phyloP scores from a whole-genome alignment of 2,888 invertebrate genomes.

The Steromphala cineraria region DNA sequence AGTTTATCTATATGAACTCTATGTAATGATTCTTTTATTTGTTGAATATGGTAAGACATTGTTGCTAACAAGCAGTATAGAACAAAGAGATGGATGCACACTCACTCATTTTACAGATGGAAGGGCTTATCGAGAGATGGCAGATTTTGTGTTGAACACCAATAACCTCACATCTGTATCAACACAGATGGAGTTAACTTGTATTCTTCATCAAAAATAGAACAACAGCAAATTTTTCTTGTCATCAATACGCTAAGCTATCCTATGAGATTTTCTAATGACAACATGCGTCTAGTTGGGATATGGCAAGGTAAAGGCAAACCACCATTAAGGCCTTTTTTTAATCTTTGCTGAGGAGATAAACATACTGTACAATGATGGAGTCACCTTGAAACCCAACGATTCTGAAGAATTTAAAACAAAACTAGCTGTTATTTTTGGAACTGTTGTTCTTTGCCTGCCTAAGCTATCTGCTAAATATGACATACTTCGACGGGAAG shows the following conservation, averaged over 20 bases:
- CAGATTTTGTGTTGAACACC: too few species aligned
- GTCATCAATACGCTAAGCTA: neutral
- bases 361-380: neutral
- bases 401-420: slow-evolving; percentile 16
- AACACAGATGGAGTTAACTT: too few species aligned
- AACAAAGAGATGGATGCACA: too few species aligned
- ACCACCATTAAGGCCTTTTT: slow-evolving; percentile 32
- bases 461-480: slow-evolving; percentile 45
- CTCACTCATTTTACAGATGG: too few species aligned
- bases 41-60: too few species aligned
- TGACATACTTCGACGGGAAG: slow-evolving; percentile 44
- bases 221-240: neutral
- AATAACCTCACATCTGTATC: too few species aligned
- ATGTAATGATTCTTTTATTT: too few species aligned
- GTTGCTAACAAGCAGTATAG: too few species aligned
- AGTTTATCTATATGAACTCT: too few species aligned
- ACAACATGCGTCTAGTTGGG: slow-evolving; percentile 26
- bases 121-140: too few species aligned
- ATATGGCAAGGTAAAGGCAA: slow-evolving; percentile 45
- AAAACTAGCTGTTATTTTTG: slow-evolving; percentile 27
- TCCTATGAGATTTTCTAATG: neutral
- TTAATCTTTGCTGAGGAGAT: slow-evolving; percentile 10
- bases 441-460: slow-evolving; percentile 37
- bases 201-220: neutral
- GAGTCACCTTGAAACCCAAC: neutral